Percentiles rank a stretch among this genome's conserved stretches.
phyloP scores from a whole-genome alignment of 2,797 vertebrate genomes.

The Pseudotriccus pelzelni region DNA sequence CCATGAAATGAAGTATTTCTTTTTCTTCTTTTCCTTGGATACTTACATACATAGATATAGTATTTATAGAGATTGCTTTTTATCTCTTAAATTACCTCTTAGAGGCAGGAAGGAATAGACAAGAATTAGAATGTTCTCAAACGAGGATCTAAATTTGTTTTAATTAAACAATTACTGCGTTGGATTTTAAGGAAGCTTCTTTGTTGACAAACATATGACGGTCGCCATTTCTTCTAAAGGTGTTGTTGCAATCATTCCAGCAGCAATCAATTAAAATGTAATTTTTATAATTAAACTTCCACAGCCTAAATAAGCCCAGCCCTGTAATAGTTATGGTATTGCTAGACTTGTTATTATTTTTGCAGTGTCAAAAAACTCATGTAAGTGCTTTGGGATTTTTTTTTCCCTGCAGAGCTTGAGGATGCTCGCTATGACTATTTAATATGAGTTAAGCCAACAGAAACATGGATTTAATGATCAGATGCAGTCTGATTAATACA shows the following conservation, averaged over 20 bases:
- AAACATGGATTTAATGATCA: conserved; percentile 3
- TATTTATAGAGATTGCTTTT: conserved; percentile 49
- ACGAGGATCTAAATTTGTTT: conserved; percentile 24
- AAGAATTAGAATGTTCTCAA: conserved; percentile 43
- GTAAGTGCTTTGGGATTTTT: neutral
- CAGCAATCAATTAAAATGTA: conserved; percentile 66
- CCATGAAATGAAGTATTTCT: conserved; percentile 29
- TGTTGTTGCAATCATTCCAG: conserved; percentile 52
- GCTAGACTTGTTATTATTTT: conserved; percentile 19
- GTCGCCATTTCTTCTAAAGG: conserved; percentile 59
- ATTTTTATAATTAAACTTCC: conserved; percentile 67
- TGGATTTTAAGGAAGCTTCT: conserved; percentile 28
- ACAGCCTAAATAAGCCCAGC: conserved; percentile 4
- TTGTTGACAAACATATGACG: conserved; percentile 54
- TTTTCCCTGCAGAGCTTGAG: neutral
- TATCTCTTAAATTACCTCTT: conserved; percentile 45
- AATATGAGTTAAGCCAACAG: neutral
- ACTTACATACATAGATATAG: conserved; percentile 1
- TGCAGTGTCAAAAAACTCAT: neutral
- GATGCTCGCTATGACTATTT: neutral
- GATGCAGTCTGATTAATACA: neutral
- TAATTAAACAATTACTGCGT: conserved; percentile 59
- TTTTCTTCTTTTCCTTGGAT: conserved; percentile 23
- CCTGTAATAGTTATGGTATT: neutral
- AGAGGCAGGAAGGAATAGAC: conserved; percentile 30